A percentile compares a stretch with the other conserved stretches of the same genome.
Conservation (phyloP, 2,113 vertebrate species). For the Pelusios castaneus region DNA sequence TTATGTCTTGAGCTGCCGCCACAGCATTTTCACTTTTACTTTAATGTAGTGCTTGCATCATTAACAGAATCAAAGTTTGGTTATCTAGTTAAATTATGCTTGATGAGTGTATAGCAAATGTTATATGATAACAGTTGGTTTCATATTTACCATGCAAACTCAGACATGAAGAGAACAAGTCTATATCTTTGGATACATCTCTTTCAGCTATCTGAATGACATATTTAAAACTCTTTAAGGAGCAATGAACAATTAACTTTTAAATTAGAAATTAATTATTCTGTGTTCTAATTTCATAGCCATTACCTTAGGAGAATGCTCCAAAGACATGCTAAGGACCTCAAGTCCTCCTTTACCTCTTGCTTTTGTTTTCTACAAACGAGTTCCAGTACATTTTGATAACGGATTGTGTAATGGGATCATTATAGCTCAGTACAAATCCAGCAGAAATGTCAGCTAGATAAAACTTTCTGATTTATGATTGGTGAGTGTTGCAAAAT, state of each 20-base stretch:
- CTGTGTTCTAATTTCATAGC: neutral
- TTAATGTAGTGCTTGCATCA: slow-evolving; percentile 19
- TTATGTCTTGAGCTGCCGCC: slow-evolving; percentile 17
- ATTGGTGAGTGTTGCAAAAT: neutral
- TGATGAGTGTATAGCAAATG: neutral
- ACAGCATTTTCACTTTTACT: neutral
- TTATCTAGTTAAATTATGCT: slow-evolving; percentile 48
- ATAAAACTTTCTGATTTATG: neutral
- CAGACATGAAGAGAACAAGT: neutral
- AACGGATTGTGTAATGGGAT: neutral
- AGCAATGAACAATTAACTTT: neutral
- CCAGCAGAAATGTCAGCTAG: neutral
- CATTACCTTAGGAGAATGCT: neutral
- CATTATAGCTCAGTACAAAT: neutral
- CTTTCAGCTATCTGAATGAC: neutral
- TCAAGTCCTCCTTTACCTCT: neutral
- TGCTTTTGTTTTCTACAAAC: neutral
- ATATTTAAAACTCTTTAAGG: neutral
- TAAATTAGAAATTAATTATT: slow-evolving; percentile 3
- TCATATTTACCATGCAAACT: slow-evolving; percentile 24
- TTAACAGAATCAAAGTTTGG: slow-evolving; percentile 19
- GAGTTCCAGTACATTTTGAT: neutral
- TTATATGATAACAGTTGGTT: neutral
- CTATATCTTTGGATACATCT: neutral
- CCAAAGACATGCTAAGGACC: neutral